Evolutionary conservation across 2,888 invertebrate genomes (phyloP), one percentile per base, ranked within the genome.

Genomic region (Trachelus iudaicus): DNA sequence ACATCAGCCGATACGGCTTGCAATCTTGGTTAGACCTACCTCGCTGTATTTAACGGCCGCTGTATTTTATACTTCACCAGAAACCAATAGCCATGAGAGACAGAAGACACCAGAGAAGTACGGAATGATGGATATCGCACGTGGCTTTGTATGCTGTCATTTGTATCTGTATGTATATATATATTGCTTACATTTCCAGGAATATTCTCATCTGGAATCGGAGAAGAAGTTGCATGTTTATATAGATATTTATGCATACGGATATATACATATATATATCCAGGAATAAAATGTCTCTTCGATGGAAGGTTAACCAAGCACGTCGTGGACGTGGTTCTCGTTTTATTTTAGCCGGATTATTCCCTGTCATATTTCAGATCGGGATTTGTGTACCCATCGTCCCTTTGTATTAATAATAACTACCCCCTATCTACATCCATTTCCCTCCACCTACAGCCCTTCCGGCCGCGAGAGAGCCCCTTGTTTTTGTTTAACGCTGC

Each of bases 331-430:
- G 76, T 40, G 77, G 78, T 79, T 82, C 84, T 83, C 87, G 85
- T 88, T 88, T 88, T 87, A 87, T 88, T 87, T 87, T 85, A 86
- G 78, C 81, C 84, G 89, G 90, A 88, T 89, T 90, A 89, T 86
- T 88, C 83, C 87, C 88, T 87, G 89, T 88, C 89, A 89, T 90
- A 89, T 89, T 89, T 90, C 87, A 90, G 88, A 90, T 89, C 87
- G 88, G 90, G 89, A 90, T 90, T 90, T 90, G 89, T 85, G 84
- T 87, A 87, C 83, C 56, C 86, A 87, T 89, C 87, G 85, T 83
- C 83, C 84, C 86, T 87, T 87, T 88, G 88, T 87, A 88, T 89
- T 89, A 89, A 89, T 89, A 88, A 89, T 87, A 86, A 87, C 83
- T 83, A 80, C 81, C 78, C 79, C 78, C 80, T 81, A 81, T 80